Conservation (phyloP, 2,797 vertebrate species). For the Scolopax rusticola region DNA sequence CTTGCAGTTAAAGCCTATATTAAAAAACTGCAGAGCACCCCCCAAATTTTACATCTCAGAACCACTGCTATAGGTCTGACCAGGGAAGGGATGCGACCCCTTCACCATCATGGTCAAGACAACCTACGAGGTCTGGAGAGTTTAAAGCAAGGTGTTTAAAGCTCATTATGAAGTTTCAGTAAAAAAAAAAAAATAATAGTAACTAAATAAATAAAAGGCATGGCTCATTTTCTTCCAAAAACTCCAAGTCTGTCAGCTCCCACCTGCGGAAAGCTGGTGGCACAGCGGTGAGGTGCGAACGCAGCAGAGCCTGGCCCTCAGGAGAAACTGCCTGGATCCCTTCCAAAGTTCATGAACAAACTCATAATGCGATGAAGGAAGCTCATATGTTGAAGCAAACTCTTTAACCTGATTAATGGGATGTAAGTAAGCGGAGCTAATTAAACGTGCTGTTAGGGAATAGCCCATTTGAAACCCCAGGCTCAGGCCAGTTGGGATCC, state of each 20-base stretch:
- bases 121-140: not conserved
- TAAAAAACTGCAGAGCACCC: not conserved
- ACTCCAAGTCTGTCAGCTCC: not conserved
- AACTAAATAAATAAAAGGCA: not conserved
- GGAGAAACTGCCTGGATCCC: not conserved
- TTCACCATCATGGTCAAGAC: not conserved
- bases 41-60: not conserved
- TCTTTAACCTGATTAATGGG: constrained; percentile 70
- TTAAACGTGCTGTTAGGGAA: constrained; percentile 7
- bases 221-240: not conserved
- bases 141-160: not conserved
- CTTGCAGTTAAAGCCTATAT: not conserved
- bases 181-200: not conserved
- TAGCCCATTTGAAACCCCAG: not conserved
- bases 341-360: constrained; percentile 28
- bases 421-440: constrained; percentile 64
- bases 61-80: not conserved
- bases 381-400: constrained; percentile 26
- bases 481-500: not conserved
- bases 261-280: not conserved
- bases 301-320: not conserved
- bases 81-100: not conserved
- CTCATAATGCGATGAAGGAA: constrained; percentile 31
- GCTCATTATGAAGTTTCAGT: not conserved
- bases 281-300: not conserved